Evolutionary conservation across 2,797 vertebrate species (phyloP).

Genomic region (Etheostoma perlongum): DNA sequence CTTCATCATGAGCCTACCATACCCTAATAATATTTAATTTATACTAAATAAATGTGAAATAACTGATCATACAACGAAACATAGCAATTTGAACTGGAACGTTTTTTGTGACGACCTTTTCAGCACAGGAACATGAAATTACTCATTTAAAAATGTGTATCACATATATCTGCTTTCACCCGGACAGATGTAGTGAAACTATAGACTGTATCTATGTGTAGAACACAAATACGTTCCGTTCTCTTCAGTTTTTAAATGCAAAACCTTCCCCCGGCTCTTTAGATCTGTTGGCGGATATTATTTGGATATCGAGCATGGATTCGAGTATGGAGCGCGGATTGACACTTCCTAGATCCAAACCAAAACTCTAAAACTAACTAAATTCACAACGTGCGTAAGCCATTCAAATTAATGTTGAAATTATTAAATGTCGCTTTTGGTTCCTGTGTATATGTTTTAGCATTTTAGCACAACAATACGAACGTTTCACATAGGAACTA

Average conservation of each 20-base stretch:
- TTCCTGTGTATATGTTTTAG: not conserved
- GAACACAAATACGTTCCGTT: too few relatives aligned
- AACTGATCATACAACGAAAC: not conserved
- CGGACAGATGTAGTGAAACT: not conserved
- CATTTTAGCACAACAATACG: too few relatives aligned
- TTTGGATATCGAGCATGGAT: not conserved
- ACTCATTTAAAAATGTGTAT: not conserved
- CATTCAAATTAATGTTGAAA: not conserved
- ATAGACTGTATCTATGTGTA: too few relatives aligned
- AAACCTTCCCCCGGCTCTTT: not conserved
- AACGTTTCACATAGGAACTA: conserved; percentile 28
- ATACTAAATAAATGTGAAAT: conserved; percentile 14
- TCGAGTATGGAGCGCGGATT: too few relatives aligned
- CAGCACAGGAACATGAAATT: not conserved
- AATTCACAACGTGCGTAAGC: not conserved
- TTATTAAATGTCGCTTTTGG: not conserved
- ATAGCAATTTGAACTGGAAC: not conserved
- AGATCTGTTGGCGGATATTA: too few relatives aligned
- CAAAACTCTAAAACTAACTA: too few relatives aligned
- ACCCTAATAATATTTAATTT: conserved; percentile 52
- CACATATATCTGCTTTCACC: not conserved
- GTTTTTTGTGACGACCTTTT: not conserved
- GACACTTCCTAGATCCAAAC: too few relatives aligned
- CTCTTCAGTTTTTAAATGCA: too few relatives aligned
- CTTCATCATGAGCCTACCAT: conserved; percentile 71